phyloP scores from a whole-genome alignment of 2,113 vertebrate genomes.

The Toxostoma redivivum region DNA sequence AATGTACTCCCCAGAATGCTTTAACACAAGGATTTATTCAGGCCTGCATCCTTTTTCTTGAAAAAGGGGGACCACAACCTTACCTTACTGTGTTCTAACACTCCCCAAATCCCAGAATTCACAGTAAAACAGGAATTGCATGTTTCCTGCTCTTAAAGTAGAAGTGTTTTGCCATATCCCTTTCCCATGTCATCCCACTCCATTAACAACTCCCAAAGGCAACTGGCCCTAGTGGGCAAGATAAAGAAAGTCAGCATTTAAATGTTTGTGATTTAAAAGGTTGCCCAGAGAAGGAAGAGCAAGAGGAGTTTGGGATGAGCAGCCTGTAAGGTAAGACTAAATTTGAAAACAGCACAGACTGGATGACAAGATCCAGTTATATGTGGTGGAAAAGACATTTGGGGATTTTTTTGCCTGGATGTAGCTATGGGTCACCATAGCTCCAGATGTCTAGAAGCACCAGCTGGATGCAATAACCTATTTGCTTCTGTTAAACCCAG shows the following conservation, averaged over 20 bases:
- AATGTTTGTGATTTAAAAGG: not conserved
- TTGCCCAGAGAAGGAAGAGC: not conserved
- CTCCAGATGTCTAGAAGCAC: not conserved
- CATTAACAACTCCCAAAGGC: not conserved
- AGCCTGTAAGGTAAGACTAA: not conserved
- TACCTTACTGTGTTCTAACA: not conserved
- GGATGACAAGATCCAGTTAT: not conserved
- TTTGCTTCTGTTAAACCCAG: not conserved
- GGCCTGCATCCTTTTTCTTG: not conserved
- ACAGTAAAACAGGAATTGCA: not conserved
- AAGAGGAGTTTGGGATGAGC: not conserved
- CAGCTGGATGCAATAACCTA: not conserved
- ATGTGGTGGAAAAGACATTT: not conserved
- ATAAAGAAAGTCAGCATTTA: not conserved
- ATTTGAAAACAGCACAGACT: not conserved
- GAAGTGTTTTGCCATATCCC: not conserved
- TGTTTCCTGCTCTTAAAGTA: not conserved
- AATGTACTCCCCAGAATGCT: not conserved
- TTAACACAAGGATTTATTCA: not conserved
- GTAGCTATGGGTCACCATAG: not conserved
- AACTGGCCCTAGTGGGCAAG: not conserved
- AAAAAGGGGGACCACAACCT: not conserved
- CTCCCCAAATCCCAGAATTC: not conserved
- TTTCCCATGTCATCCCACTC: not conserved
- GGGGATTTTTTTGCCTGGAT: not conserved